Evolutionary conservation across 2,797 vertebrate species (phyloP), one percentile per base, ranked within the genome.

Genomic region (Crocidura indochinensis): DNA sequence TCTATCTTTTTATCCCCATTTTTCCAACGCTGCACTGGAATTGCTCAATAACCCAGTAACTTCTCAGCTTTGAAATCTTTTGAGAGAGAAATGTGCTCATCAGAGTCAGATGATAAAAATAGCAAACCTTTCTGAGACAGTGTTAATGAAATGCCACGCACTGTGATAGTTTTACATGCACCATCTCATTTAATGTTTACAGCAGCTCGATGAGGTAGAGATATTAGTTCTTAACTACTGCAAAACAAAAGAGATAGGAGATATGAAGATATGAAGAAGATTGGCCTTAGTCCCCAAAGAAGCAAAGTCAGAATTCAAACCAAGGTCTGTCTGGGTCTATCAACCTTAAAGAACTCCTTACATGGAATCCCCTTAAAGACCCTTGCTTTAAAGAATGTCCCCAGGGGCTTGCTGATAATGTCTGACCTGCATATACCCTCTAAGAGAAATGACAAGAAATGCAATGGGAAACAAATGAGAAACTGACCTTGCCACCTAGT

Each of bases 111-210:
- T 31, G 82, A 91, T 82, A 94, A 92, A 95, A 92, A 94, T 84
- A 92, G 94, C 85, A 80, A 83, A 62, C 17, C 3, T 80, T 89
- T 77, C 78, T 26, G 72, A 95, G 94, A 89, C 65, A 3, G 87
- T 72, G 89, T 94, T 96, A 95, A 95, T 91, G 93, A 85, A 87
- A 81, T 47, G 68, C 89, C 86, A 38, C 17, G 75, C 87, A 20
- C 24, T 8, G 68, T 49, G 62, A 87, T 67, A 26, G 90, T 69
- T 79, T 77, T 71, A 27, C 53, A 56, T 62, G 73, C 31, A 87
- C 49, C 90, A 88, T 90, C 94, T 89, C 78, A 84, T 78, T 90
- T 91, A 84, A 87, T 81, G 88, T 92, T 80, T 77, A 84, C 91
- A 60, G 68, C 78, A 68, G 46, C 53, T 91, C 73, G 12, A 10